Evolutionary conservation across 2,888 invertebrate species (phyloP).

Genomic region (Dolomedes plantarius): DNA sequence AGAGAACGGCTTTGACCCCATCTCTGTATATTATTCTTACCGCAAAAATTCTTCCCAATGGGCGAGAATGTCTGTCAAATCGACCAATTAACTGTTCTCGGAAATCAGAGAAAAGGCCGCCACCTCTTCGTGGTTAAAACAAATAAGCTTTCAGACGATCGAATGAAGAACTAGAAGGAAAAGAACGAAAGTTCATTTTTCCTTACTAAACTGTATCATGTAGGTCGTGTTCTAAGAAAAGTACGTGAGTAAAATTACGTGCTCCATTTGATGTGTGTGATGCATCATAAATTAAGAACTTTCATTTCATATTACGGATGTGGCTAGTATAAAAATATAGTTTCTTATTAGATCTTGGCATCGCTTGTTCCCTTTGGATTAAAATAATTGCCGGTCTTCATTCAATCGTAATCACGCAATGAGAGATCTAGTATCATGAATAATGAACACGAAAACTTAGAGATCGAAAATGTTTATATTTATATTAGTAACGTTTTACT

Average conservation of each 20-base stretch:
- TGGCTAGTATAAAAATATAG: too few species aligned
- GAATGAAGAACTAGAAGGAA: background rate
- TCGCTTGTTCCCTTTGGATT: too few species aligned
- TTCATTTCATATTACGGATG: background rate
- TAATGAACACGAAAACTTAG: too few species aligned
- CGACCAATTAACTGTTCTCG: background rate
- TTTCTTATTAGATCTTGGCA: too few species aligned
- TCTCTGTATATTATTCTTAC: too few species aligned
- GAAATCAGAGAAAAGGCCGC: background rate
- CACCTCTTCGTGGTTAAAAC: background rate
- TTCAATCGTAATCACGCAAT: too few species aligned
- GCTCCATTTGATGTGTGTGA: background rate
- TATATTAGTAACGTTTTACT: too few species aligned
- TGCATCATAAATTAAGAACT: background rate
- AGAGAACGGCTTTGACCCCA: too few species aligned
- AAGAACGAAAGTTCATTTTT: background rate
- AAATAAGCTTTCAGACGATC: slow-evolving; percentile 4
- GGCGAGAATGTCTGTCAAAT: background rate
- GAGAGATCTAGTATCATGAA: too few species aligned
- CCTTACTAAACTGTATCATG: background rate
- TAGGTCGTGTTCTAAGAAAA: slow-evolving; percentile 7
- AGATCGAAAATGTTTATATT: too few species aligned
- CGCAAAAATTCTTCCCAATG: too few species aligned
- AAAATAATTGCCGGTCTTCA: too few species aligned
- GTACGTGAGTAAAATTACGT: slow-evolving; percentile 2